A percentile compares a stretch with the other conserved stretches of the same genome.
Conservation (phyloP, 2,888 invertebrate species). For the Leucania comma region DNA sequence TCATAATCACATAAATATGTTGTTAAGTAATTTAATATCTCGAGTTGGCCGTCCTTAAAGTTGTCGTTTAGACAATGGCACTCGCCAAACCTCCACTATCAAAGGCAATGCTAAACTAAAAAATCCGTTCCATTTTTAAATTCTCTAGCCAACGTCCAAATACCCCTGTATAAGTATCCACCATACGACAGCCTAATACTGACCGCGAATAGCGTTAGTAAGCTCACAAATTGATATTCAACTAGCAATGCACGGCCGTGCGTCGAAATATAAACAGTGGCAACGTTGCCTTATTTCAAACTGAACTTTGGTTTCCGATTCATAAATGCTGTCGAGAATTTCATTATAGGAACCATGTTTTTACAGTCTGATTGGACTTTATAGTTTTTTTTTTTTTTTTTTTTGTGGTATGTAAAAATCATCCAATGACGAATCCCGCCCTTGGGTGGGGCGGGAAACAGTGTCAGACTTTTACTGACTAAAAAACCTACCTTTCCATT, state of each 20-base stretch:
- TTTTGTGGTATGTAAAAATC: too few species aligned
- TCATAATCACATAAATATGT: too few species aligned
- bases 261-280: slow-evolving; percentile 74
- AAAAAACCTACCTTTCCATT: too few species aligned
- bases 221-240: slow-evolving; percentile 81
- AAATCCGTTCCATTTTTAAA: slow-evolving; percentile 24
- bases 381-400: too few species aligned
- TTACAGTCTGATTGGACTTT: slow-evolving; percentile 31
- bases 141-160: slow-evolving; percentile 3
- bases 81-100: too few species aligned
- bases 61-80: too few species aligned
- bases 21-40: too few species aligned
- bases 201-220: slow-evolving; percentile 57
- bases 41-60: too few species aligned
- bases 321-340: slow-evolving; percentile 60
- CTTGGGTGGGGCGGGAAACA: too few species aligned
- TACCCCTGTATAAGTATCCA: not conserved
- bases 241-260: slow-evolving; percentile 72
- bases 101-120: not conserved
- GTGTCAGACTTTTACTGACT: too few species aligned
- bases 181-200: slow-evolving; percentile 47
- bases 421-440: too few species aligned
- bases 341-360: slow-evolving; percentile 31
- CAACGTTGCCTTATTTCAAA: slow-evolving; percentile 71
- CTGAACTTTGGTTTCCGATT: slow-evolving; percentile 71